A percentile compares a stretch with the other conserved stretches of the same genome.
Evolutionary conservation across 2,888 invertebrate genomes (phyloP).

Genomic region (Polia nebulosa): DNA sequence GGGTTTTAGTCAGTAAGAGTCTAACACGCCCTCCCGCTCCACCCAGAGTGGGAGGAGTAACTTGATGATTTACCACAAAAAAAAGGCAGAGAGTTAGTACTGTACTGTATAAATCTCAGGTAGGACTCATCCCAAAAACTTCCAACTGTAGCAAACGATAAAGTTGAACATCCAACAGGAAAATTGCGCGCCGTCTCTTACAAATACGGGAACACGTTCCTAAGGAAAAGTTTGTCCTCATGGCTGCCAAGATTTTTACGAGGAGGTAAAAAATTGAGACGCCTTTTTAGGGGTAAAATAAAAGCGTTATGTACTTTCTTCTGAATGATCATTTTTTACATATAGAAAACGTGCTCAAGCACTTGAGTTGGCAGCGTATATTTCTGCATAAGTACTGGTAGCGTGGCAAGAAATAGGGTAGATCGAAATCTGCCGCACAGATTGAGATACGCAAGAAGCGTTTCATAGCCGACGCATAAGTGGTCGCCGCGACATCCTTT

Average conservation of each 20-base stretch:
- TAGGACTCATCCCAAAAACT: constrained; percentile 25
- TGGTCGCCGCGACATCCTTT: constrained; percentile 64
- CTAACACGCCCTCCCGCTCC: too few relatives aligned
- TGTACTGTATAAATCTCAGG: constrained; percentile 24
- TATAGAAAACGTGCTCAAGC: constrained; percentile 16
- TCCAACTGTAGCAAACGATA: constrained; percentile 22
- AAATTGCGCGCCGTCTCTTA: constrained; percentile 38
- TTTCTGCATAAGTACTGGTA: constrained; percentile 55
- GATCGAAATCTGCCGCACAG: constrained; percentile 72
- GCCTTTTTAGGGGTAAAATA: constrained; percentile 27
- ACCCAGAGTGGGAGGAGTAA: too few relatives aligned
- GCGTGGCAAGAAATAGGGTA: constrained; percentile 58
- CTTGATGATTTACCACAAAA: too few relatives aligned
- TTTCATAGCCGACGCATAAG: constrained; percentile 67
- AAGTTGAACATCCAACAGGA: constrained; percentile 43
- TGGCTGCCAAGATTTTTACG: constrained; percentile 45
- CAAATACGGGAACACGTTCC: constrained; percentile 45
- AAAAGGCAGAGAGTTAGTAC: too few relatives aligned
- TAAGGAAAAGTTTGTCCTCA: constrained; percentile 43
- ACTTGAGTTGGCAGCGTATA: constrained; percentile 44
- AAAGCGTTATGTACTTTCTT: constrained; percentile 3
- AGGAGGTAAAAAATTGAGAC: constrained; percentile 25
- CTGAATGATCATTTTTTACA: constrained; percentile 29
- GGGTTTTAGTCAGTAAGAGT: too few relatives aligned
- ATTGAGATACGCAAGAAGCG: constrained; percentile 68